phyloP scores from a whole-genome alignment of 2,113 vertebrate species.

The Gadus chalcogrammus region DNA sequence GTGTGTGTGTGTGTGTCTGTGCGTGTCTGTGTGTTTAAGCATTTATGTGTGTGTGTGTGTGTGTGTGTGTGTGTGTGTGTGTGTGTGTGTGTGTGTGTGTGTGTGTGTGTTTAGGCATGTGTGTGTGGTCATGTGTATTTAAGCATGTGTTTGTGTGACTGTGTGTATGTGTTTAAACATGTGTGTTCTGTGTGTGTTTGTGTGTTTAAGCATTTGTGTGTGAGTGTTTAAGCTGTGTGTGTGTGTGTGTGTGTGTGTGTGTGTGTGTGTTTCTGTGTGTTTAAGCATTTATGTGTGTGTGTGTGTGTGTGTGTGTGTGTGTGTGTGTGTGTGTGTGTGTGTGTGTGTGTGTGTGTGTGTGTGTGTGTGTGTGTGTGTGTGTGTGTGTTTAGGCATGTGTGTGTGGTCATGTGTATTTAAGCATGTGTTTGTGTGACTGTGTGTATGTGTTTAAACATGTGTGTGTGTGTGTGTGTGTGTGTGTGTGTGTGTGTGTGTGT shows the following conservation, averaged over 20 bases:
- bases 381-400: not conserved
- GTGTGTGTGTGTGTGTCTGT: no score
- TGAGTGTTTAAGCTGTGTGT: no score
- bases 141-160: no score
- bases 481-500: slow-evolving; percentile 1
- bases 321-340: not conserved
- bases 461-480: not conserved
- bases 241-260: not conserved
- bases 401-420: slow-evolving; percentile 2
- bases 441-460: not conserved
- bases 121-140: slow-evolving; percentile 1
- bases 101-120: slow-evolving; percentile 1
- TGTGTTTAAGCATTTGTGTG: not conserved
- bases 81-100: not conserved
- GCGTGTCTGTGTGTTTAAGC: no score
- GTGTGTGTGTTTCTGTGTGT: no score
- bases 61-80: not conserved
- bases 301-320: slow-evolving; percentile 1
- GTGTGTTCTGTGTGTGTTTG: not conserved
- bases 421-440: no score
- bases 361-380: not conserved
- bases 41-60: not conserved
- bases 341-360: not conserved
- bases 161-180: slow-evolving; percentile 1
- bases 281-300: no score